These are phyloP conservation scores for Synanthedon vespiformis DNA, from an alignment of 2,888 invertebrate genomes.

Conservation along the genomic window DNA sequence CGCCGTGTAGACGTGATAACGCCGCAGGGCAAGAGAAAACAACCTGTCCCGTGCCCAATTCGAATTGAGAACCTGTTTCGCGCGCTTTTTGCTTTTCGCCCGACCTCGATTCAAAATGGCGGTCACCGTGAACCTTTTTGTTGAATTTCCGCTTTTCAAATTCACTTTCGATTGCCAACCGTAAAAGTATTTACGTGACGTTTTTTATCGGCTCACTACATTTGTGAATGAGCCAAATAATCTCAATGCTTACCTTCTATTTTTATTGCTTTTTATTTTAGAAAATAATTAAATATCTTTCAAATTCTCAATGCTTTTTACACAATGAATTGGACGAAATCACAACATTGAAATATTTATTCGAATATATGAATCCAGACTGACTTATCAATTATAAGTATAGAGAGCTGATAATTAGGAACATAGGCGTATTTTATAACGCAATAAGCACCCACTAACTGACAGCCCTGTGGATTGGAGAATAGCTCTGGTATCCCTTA, in stretches of 20 bases:
- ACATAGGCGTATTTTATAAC: too few species aligned
- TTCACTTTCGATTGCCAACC: slow-evolving; percentile 45
- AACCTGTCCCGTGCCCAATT: slow-evolving; percentile 44
- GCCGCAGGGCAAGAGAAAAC: slow-evolving; percentile 42
- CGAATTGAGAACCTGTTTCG: slow-evolving; percentile 47
- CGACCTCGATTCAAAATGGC: slow-evolving; percentile 34
- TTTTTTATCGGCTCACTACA: background rate
- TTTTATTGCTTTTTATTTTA: background rate
- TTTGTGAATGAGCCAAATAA: background rate
- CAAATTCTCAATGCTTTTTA: too few species aligned
- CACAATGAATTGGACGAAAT: too few species aligned
- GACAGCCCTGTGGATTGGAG: too few species aligned
- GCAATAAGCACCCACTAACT: too few species aligned
- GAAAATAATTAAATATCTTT: too few species aligned
- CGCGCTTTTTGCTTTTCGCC: slow-evolving; percentile 38
- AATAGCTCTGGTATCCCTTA: too few species aligned
- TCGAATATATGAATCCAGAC: too few species aligned
- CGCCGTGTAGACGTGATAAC: slow-evolving; percentile 9
- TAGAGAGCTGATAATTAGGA: too few species aligned
- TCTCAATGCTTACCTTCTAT: background rate
- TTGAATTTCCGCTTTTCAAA: slow-evolving; percentile 28
- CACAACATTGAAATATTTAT: too few species aligned
- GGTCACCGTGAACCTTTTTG: slow-evolving; percentile 25
- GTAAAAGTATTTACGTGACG: slow-evolving; percentile 12
- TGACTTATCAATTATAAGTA: too few species aligned